Conservation (phyloP, 2,888 invertebrate species). For the Melanotus villosus region DNA sequence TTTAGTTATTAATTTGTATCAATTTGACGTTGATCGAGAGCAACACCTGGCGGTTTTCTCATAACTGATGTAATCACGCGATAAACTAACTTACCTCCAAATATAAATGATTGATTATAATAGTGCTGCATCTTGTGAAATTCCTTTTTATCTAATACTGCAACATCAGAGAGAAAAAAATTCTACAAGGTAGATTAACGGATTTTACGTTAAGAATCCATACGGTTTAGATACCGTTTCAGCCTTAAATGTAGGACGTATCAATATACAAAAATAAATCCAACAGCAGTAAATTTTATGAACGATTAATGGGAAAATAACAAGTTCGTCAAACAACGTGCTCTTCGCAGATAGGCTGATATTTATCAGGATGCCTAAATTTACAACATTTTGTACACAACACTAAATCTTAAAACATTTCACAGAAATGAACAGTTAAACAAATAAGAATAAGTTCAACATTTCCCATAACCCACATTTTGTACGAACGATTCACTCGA, state of each 20-base stretch:
- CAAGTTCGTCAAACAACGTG: too few relatives aligned
- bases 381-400: not conserved
- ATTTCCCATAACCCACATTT: not conserved
- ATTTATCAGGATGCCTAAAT: too few relatives aligned
- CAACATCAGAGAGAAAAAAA: not conserved
- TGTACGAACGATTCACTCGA: not conserved
- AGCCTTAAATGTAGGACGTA: not conserved
- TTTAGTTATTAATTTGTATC: not conserved
- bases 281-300: constrained; percentile 1
- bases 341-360: too few relatives aligned
- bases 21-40: not conserved
- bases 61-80: not conserved
- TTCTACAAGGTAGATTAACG: not conserved
- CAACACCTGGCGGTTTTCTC: not conserved
- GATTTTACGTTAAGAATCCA: not conserved
- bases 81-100: not conserved
- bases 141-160: not conserved
- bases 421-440: not conserved
- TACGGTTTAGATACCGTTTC: constrained; percentile 13
- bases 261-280: constrained; percentile 6
- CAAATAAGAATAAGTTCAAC: not conserved
- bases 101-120: not conserved
- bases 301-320: too few relatives aligned
- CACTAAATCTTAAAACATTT: not conserved
- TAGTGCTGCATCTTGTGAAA: too few relatives aligned